A percentile compares a stretch with the other conserved stretches of the same genome.
These are phyloP conservation scores for Sebastes trivittatus DNA, from an alignment of 2,797 vertebrate species.

Conservation along the genomic window DNA sequence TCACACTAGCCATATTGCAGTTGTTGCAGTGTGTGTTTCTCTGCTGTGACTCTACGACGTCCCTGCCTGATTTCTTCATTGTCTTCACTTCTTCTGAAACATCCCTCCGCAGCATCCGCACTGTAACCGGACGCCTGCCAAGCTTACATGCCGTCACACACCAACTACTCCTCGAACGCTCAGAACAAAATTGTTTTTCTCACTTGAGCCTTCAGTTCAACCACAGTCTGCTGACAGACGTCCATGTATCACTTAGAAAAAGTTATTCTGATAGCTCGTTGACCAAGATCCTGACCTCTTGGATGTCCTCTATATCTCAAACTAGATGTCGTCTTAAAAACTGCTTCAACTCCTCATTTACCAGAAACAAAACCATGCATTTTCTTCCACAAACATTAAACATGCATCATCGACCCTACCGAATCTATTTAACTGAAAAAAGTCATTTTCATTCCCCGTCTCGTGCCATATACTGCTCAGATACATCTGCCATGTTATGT, in stretches of 20 bases:
- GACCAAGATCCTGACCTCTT: background rate
- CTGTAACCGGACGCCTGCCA: constrained; percentile 22
- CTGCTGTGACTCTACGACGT: background rate
- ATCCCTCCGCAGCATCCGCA: background rate
- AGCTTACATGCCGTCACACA: constrained; percentile 44
- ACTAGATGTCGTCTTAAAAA: background rate
- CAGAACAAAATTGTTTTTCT: constrained; percentile 41
- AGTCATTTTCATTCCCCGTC: constrained; percentile 69
- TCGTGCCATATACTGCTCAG: constrained; percentile 83
- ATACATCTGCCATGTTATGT: constrained; percentile 87
- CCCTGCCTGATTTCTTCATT: constrained; percentile 33
- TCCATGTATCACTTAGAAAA: background rate
- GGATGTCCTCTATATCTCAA: background rate
- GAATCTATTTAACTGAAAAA: constrained; percentile 22
- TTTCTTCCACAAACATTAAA: constrained; percentile 12
- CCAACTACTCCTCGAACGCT: constrained; percentile 12
- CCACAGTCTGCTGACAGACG: constrained; percentile 36
- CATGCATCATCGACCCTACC: background rate
- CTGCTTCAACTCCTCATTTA: background rate
- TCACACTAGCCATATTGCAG: background rate
- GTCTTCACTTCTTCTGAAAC: background rate
- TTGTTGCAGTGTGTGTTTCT: background rate
- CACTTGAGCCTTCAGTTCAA: constrained; percentile 8
- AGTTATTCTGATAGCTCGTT: background rate
- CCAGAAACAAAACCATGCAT: background rate